A percentile compares a stretch with the other conserved stretches of the same genome.
Conservation (phyloP, 2,888 invertebrate genomes). For the Lobophora halterata region DNA sequence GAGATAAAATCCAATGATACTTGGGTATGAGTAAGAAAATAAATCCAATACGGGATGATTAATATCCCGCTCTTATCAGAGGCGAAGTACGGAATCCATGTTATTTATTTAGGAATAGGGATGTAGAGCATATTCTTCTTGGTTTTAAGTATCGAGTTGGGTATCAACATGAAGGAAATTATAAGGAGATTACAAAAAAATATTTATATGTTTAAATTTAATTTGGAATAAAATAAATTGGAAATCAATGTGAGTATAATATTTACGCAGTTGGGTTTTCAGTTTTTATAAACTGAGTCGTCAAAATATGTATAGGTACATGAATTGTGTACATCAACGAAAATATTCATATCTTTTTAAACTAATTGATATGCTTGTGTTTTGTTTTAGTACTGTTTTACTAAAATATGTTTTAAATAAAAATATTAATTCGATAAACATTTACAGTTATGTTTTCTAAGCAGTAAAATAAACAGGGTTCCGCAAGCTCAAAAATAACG, state of each 20-base stretch:
- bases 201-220: too few species aligned
- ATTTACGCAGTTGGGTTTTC: too few species aligned
- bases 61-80: conserved; percentile 59
- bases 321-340: too few species aligned
- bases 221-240: too few species aligned
- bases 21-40: conserved; percentile 40
- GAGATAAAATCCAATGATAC: conserved; percentile 53
- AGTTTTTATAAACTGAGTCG: too few species aligned
- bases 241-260: too few species aligned
- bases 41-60: conserved; percentile 61
- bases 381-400: background rate
- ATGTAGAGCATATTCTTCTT: conserved; percentile 28
- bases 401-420: background rate
- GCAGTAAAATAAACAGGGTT: conserved; percentile 13
- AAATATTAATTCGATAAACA: conserved; percentile 3
- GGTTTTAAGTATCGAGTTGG: background rate
- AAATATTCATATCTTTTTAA: too few species aligned
- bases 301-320: too few species aligned
- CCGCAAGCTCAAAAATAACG: too few species aligned
- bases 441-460: conserved; percentile 6
- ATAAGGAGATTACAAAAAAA: background rate
- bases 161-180: too few species aligned
- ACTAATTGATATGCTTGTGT: conserved; percentile 1
- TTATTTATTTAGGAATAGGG: conserved; percentile 32
- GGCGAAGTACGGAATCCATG: conserved; percentile 43